These are phyloP conservation scores for Bubo bubo DNA, from an alignment of 2,113 vertebrate species.

Conservation along the genomic window DNA sequence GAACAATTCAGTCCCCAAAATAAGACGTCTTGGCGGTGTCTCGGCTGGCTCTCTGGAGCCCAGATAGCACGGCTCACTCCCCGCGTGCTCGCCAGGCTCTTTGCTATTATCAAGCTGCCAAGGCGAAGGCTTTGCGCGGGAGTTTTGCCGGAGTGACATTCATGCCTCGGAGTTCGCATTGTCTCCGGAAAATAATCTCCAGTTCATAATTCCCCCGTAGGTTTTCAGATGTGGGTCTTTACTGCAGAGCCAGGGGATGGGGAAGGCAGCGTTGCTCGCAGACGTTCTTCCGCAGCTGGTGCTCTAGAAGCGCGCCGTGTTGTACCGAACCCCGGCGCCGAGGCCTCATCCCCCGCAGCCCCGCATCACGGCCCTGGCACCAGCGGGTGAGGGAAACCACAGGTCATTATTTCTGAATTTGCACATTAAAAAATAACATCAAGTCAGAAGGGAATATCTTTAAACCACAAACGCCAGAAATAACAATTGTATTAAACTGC, in stretches of 20 bases:
- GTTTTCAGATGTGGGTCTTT: neutral
- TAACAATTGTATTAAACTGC: conserved; percentile 68
- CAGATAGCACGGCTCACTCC: neutral
- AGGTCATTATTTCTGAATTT: conserved; percentile 50
- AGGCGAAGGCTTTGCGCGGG: neutral
- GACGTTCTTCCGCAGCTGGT: fast-evolving
- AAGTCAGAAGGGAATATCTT: conserved; percentile 57
- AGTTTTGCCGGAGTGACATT: neutral
- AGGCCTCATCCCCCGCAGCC: neutral
- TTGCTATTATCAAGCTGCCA: neutral
- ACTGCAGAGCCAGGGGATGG: neutral
- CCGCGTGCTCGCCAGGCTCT: neutral
- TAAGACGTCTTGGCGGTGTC: neutral
- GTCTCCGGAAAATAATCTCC: conserved; percentile 26
- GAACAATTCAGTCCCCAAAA: neutral
- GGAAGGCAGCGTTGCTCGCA: neutral
- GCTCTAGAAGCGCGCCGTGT: fast-evolving
- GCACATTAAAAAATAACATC: conserved; percentile 54
- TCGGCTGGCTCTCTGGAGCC: neutral
- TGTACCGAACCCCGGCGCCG: fast-evolving
- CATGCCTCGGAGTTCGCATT: neutral
- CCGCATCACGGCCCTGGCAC: neutral
- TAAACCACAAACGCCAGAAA: conserved; percentile 72
- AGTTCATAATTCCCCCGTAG: fast-evolving
- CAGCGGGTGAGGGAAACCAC: neutral